Base-by-base conservation (phyloP, 2,888 invertebrate genomes). In the Trisateles emortualis region DNA sequence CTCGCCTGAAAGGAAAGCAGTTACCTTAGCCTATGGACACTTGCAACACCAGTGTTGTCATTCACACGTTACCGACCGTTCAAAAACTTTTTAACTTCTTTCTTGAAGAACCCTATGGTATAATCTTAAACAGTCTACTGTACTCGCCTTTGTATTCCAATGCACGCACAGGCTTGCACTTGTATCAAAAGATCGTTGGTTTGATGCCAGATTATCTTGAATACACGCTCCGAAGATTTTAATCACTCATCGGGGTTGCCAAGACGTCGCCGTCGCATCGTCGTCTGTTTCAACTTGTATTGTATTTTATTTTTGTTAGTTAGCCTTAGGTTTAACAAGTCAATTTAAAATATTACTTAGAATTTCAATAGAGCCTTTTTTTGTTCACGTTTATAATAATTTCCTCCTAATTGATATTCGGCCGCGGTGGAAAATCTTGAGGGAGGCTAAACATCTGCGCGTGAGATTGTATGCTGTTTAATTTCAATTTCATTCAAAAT, bases 121-220 rank as follows among this genome's bases (percentile, higher is more conserved):
- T n/a, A n/a, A n/a, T n/a, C n/a, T 10, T 30, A 33, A 33, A n/a
- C 10, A 29, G 3, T 3, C 29, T 13, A 33, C 2, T 33, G 33
- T 11, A 8, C 33, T 26, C 10, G 3, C 10, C n/a, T n/a, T n/a
- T n/a, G n/a, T n/a, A n/a, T n/a, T 9, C 40, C 58, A 58, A 54
- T 61, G 44, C 46, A 54, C 52, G 48, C 60, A 52, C 59, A 51
- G 26, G 30, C 50, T 52, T 32, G 50, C 35, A 35, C 16, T 33
- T 24, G 49, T 47, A 51, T 53, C 68, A 59, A 68, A 68, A 52
- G 55, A 58, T 56, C 58, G 66, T 83, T 88, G 87, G 87, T 88
- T 81, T 84, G 79, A 81, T 82, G 87, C 87, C 87, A 78, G 78
- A 87, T 88, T 84, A 86, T 83, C 80, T 81, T 68, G 77, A 72